A percentile compares a stretch with the other conserved stretches of the same genome.
Conservation (phyloP, 2,888 invertebrate species). For the Antitype chi region DNA sequence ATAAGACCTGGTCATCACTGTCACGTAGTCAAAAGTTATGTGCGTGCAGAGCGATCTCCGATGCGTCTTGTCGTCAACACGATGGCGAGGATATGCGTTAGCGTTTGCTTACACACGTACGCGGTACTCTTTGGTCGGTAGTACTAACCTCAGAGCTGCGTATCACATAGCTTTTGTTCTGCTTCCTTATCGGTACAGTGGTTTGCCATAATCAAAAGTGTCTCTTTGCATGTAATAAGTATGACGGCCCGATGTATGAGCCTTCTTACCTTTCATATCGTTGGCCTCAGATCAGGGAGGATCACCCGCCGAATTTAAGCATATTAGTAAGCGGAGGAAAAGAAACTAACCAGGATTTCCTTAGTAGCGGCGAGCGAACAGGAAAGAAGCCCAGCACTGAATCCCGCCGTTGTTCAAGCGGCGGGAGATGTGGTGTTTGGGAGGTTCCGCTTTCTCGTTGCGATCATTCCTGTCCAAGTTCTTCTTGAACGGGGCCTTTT, state of each 20-base stretch:
- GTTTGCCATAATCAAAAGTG: neutral
- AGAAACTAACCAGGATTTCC: constrained; percentile 89
- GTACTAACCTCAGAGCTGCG: constrained; percentile 1
- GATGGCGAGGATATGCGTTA: constrained; percentile 9
- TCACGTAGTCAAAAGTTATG: constrained; percentile 10
- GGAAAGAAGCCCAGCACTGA: constrained; percentile 91
- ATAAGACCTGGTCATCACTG: constrained; percentile 12
- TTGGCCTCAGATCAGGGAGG: constrained; percentile 80
- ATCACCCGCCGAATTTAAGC: constrained; percentile 91
- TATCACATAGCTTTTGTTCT: constrained; percentile 7
- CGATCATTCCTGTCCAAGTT: constrained; percentile 82
- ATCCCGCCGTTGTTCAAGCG: constrained; percentile 82
- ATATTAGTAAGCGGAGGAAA: constrained; percentile 93
- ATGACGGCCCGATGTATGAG: constrained; percentile 55
- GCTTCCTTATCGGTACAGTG: neutral
- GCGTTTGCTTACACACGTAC: constrained; percentile 8
- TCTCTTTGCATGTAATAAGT: constrained; percentile 14
- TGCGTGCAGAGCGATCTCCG: constrained; percentile 5
- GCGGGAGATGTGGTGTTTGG: constrained; percentile 90
- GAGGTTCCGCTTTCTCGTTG: constrained; percentile 79
- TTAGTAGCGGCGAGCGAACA: constrained; percentile 83
- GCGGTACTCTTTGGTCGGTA: constrained; percentile 38
- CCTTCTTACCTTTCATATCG: constrained; percentile 58
- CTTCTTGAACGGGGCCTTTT: constrained; percentile 86
- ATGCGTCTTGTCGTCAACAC: constrained; percentile 21